Conservation (phyloP, 2,797 vertebrate genomes). For the Oceanodroma leucorhoa region DNA sequence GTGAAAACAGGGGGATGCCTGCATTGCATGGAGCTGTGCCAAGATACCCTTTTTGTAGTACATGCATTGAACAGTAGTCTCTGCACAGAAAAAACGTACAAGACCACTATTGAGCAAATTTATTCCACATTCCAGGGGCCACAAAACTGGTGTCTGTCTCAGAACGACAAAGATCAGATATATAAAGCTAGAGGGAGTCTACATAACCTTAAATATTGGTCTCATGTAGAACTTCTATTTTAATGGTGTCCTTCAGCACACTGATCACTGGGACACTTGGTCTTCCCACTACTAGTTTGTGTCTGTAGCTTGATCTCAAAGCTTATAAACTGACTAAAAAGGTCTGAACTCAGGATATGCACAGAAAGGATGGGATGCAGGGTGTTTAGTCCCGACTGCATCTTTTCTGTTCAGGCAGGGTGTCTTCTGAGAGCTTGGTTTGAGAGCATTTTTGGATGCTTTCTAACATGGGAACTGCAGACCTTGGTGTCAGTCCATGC, state of each 20-base stretch:
- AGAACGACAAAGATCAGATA: not conserved
- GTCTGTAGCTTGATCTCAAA: not conserved
- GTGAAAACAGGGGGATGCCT: not conserved
- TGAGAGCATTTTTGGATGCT: not conserved
- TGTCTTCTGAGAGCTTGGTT: not conserved
- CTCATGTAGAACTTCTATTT: not conserved
- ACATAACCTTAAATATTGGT: not conserved
- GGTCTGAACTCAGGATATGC: not conserved
- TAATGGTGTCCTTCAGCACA: not conserved
- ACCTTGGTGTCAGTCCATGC: not conserved
- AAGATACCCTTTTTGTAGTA: not conserved
- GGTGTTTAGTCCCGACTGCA: not conserved
- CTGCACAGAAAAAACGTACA: not conserved
- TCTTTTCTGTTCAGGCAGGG: not conserved
- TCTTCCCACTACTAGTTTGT: not conserved
- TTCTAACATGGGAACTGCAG: not conserved
- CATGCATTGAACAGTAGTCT: not conserved
- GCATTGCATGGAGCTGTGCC: not conserved
- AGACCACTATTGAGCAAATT: not conserved
- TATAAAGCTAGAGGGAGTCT: not conserved
- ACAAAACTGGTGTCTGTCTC: fast-evolving
- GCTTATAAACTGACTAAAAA: not conserved
- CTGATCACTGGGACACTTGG: not conserved
- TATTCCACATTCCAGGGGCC: not conserved
- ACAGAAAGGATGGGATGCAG: not conserved